Evolutionary conservation across 2,113 vertebrate species (phyloP).

Genomic region (Brevimyrus niger): DNA sequence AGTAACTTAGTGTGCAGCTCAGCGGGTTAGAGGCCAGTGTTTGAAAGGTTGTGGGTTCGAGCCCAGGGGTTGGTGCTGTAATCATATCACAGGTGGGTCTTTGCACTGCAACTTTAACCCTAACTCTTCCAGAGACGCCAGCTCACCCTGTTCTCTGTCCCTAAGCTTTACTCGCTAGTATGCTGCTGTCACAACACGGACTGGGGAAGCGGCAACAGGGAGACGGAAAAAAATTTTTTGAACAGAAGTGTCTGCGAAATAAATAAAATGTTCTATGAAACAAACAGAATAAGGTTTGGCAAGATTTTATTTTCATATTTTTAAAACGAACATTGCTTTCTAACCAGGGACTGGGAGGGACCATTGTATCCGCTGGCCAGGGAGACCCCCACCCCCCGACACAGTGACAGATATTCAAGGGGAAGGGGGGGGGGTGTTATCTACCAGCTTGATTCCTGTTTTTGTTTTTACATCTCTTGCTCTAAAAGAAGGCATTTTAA

Average conservation of each 20-base stretch:
- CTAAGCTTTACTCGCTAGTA: neutral
- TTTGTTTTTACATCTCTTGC: neutral
- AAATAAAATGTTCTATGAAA: neutral
- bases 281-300: neutral
- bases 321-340: neutral
- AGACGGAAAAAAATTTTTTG: neutral
- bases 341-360: neutral
- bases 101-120: neutral
- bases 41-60: neutral
- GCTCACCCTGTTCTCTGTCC: neutral
- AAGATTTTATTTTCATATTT: neutral
- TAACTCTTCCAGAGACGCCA: neutral
- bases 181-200: too few species aligned
- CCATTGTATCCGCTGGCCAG: neutral
- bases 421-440: neutral
- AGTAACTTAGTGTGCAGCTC: neutral
- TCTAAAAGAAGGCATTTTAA: neutral
- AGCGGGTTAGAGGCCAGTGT: neutral
- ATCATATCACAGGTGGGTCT: neutral
- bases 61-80: neutral
- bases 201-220: too few species aligned
- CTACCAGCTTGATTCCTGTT: neutral
- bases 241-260: neutral
- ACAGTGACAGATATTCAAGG: neutral
- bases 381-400: neutral